Base-by-base conservation (phyloP, 2,888 invertebrate genomes). In the Escarpia spicata region DNA sequence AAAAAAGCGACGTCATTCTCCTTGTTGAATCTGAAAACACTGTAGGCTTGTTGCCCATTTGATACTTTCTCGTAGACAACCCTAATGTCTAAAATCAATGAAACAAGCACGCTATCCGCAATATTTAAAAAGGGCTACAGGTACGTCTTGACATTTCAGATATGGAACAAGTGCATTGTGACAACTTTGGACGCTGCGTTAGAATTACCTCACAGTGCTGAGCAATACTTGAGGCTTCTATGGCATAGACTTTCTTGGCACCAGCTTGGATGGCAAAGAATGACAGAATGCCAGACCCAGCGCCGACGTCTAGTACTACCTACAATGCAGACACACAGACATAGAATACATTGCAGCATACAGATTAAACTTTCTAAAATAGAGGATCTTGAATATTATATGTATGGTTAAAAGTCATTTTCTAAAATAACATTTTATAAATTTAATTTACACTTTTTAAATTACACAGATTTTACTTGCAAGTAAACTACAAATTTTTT, bases 201-300 rank as follows among this genome's bases (percentile, higher is more conserved):
- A 75, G 75, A 93, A 94, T 93, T 95, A 96, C 96, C 95, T 96
- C 95, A 95, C 96, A 96, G 93, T 99, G 99, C 96, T 98, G 98
- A 3, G 99, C 99, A 99, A 99, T 99, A 52, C 98, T 98, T 96
- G 99, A 99, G 0, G 99, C 99, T 97, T 99, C 99, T n/a, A 99
- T 99, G 0, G 99, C 99, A 96, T 99, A 99, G 1, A 99, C 99
- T 96, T 98, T 98, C 94, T 98, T 98, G 89, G 99, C 99, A 44
- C 99, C 99, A 10, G 99, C 99, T 97, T 99, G 99, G 90, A 98
- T 98, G 91, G 99, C 99, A 97, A 99, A 99, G 97, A 99, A 99
- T 0, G 99, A 99, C 92, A 99, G 97, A 95, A 99, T 99, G 92
- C 99, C 99, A 45, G 99, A 99, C 26, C 99, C 99, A 19, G 99